Evolutionary conservation across 2,113 vertebrate genomes (phyloP).

Genomic region (Excalfactoria chinensis): DNA sequence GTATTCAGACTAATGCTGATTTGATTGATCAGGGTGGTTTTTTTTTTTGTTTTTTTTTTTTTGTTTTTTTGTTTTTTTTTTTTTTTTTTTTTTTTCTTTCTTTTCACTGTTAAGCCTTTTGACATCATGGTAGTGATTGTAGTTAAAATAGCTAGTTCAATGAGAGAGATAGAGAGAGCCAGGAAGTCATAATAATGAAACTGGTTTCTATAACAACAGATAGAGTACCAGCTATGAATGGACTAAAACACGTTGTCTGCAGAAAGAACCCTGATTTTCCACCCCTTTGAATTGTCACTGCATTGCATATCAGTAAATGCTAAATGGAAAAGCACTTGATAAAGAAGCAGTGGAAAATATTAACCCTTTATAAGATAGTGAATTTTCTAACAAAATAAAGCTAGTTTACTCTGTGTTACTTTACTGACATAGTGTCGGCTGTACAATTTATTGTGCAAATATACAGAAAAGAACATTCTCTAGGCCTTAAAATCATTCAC

Average conservation of each 20-base stretch:
- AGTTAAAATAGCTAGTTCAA: background rate
- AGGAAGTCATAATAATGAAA: conserved; percentile 3
- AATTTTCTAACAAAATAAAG: background rate
- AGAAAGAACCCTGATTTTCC: background rate
- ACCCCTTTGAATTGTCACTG: background rate
- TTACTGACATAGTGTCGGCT: background rate
- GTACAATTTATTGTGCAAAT: background rate
- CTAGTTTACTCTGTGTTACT: background rate
- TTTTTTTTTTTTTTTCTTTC: background rate
- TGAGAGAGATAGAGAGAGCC: background rate
- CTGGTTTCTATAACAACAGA: conserved; percentile 49
- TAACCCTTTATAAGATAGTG: background rate
- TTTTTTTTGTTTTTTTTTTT: background rate
- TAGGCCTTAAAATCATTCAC: background rate
- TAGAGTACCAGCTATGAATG: background rate
- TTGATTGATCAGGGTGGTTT: background rate
- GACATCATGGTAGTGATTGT: background rate
- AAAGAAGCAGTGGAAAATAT: background rate
- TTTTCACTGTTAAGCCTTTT: background rate
- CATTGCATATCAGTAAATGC: background rate
- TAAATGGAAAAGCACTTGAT: background rate
- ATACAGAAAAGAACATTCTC: background rate
- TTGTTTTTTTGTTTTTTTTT: background rate
- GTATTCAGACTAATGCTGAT: background rate
- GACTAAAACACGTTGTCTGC: background rate